Evolutionary conservation across 2,797 vertebrate genomes (phyloP), one percentile per base, ranked within the genome.

Genomic region (Acanthurus tractus): DNA sequence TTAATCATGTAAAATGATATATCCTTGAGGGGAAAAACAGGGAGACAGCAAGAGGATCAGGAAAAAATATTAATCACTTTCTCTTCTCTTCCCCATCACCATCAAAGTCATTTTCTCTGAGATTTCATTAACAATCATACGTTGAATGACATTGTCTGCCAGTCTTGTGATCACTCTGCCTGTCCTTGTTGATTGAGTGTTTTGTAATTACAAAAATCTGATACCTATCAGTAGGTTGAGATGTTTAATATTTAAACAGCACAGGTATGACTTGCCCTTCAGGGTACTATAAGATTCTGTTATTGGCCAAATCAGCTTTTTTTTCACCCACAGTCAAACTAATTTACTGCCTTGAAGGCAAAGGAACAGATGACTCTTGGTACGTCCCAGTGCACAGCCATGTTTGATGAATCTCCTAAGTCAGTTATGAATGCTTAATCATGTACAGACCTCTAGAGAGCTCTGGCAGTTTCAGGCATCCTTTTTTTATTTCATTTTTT

Each of bases 161-260:
- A 85, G 72, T 84, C 79, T 79, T 57, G 64, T 64, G 74, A 38
- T 65, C 67, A 42, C 55, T 44, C 56, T 77, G 61, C 25, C 55
- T 44, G 63, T 82, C 68, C 63, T 48, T 36, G 63, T 82, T 87
- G 86, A 91, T 83, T 79, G 67, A 57, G 11, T 84, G 75, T 78
- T 84, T 70, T 74, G 79, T 87, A 89, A 88, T 92, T 78, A 86
- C 53, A 66, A 50, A 77, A 71, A 84, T 70, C 36, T 77, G 74
- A 81, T 80, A 83, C 83, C 75, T 65, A 84, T 89, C 89, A 83
- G 58, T 18, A 36, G 50, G 63, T 59, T 23, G 45, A 23, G 56
- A 75, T 89, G 76, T 45, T 91, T 72, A 86, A 93, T 91, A 88
- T 91, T 89, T 90, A 76, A 92, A 81, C 44, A 68, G 78, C 58